Evolutionary conservation across 2,113 vertebrate species (phyloP), one percentile per base, ranked within the genome.

Genomic region (Phycodurus eques): DNA sequence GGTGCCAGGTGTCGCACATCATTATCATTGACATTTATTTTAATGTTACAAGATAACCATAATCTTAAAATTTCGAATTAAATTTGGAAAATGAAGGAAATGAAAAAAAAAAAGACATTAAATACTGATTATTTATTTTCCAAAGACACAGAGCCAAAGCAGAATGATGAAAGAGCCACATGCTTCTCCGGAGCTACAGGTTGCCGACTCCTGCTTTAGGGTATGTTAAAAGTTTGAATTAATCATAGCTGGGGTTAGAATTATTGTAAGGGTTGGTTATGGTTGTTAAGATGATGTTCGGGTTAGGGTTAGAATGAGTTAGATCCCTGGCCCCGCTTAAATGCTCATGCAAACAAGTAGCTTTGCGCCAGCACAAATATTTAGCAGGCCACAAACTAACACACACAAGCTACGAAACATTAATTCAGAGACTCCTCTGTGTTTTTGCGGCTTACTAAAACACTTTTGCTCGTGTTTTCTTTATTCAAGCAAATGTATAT

Each of bases 371-470:
- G 31, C 31, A 7, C 59, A 35, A 15, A 35, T 35, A 61, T 35
- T 35, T 35, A 39, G 59, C 14, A 15, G 31, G 12, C 27, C 27
- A 59, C 27, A 5, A 11, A 59, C 57, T 13, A 31, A 68, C 64
- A 59, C 51, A 56, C 33, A 44, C 51, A 57, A 66, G 42, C 43
- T 70, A 68, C 53, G 27, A 71, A 78, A 72, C 49, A 56, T 2
- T n/a, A 44, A 79, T 66, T 57, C 46, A 62, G 54, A 61, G 42
- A 57, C 66, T 49, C 67, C 68, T 72, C 10, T 22, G 46, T 64
- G 27, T 76, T 73, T 57, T 77, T 53, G 51, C 3, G 12, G 76
- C 64, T 80, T 60, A 82, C 35, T 59, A 49, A 57, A 59, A 71
- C 56, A 69, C 42, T 79, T 79, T 42, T 54, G 74, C 73, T 57